Evolutionary conservation across 1,140 invertebrate genomes (phyloP), one percentile per base, ranked within the genome.

Genomic region (Anadara kagoshimensis): DNA sequence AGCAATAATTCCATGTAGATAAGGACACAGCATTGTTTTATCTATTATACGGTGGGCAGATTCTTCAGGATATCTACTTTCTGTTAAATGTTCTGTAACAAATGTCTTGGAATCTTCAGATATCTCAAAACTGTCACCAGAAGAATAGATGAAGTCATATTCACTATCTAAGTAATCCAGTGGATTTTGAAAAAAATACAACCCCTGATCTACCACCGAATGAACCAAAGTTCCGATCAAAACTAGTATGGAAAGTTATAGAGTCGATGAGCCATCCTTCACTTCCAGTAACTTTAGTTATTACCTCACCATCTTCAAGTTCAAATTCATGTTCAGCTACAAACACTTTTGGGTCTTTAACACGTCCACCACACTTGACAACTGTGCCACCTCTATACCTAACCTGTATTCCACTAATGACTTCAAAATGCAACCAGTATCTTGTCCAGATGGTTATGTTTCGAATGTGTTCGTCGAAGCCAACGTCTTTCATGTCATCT

Each of bases 201-300:
- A 3, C 7, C 22, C 67, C 58, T 5, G 47, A 26, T 5, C n/a
- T 5, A 16, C 67, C 67, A 20, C 67, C 67, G 36, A 20, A 69
- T 8, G 67, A 57, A 51, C 67, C 67, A 24, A 43, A 69, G 22
- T 22, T 43, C 22, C 51, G 24, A 24, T 29, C 58, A 51, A 69
- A 44, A 62, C 61, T 69, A 11, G 67, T 62, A 16, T 47, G 14
- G 43, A 69, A 69, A n/a, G 51, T 41, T 43, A 69, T 26, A 24
- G 29, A 61, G 47, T 69, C 58, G 18, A 69, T 69, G 57, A 69
- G 61, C 45, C 41, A 69, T 1, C 58, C 58, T 16, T 47, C 53
- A 3, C 49, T 20, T 3, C 61, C 36, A 24, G 24, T 47, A 18
- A 69, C 47, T 43, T 43, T 61, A 1, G 58, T 62, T 10, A 69